These are phyloP conservation scores for Acanthornis magna DNA, from an alignment of 2,797 vertebrate genomes.

Conservation along the genomic window DNA sequence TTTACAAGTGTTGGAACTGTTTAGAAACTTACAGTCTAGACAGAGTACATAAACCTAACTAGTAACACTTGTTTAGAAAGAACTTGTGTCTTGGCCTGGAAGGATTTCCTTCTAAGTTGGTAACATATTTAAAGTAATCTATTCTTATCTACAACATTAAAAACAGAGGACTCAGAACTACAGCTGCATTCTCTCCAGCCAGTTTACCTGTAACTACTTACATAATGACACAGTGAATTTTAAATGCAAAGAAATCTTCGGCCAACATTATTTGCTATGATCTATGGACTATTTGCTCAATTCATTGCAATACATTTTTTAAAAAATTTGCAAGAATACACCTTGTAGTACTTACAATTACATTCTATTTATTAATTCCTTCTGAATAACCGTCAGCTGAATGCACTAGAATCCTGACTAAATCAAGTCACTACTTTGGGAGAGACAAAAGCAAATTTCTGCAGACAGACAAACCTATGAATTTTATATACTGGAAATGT, in stretches of 20 bases:
- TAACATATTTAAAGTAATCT: background rate
- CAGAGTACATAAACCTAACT: background rate
- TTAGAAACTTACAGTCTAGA: background rate
- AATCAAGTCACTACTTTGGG: background rate
- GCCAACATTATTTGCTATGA: background rate
- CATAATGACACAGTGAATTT: background rate
- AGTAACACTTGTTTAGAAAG: background rate
- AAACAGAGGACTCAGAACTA: background rate
- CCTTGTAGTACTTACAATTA: background rate
- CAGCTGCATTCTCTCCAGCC: background rate
- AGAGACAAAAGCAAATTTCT: background rate
- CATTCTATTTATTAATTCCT: background rate
- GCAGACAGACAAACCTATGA: background rate
- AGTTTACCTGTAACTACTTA: background rate
- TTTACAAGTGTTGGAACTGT: background rate
- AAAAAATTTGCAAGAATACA: background rate
- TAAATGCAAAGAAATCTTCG: background rate
- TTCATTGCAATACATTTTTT: background rate
- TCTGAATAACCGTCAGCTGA: background rate
- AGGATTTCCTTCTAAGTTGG: background rate
- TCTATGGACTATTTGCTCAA: background rate
- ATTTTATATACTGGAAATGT: conserved; percentile 36
- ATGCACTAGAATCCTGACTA: background rate
- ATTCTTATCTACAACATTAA: background rate
- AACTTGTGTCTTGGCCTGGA: background rate